Percentiles rank a stretch among this genome's conserved stretches.
These are phyloP conservation scores for Tarsius wallacei DNA, from an alignment of 2,797 vertebrate genomes.

Conservation along the genomic window DNA sequence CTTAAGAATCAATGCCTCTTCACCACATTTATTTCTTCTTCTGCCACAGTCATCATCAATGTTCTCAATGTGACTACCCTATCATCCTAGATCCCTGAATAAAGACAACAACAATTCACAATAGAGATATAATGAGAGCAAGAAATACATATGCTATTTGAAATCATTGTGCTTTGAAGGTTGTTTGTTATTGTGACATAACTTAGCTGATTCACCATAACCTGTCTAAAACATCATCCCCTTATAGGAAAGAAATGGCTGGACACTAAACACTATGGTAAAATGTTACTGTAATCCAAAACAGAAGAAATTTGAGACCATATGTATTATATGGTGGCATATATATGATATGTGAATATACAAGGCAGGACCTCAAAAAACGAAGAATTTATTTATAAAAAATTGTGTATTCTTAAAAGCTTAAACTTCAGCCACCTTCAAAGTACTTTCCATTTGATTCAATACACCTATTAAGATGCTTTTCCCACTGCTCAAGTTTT, in stretches of 20 bases:
- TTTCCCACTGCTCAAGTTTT: too few relatives aligned
- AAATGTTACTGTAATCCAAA: conserved; percentile 22
- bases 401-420: too few relatives aligned
- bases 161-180: background rate
- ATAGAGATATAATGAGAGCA: background rate
- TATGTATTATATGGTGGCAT: background rate
- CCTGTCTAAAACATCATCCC: background rate
- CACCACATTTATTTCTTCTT: background rate
- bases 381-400: too few relatives aligned
- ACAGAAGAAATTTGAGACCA: background rate
- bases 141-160: background rate
- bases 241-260: background rate
- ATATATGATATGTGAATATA: background rate
- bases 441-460: too few relatives aligned
- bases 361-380: too few relatives aligned
- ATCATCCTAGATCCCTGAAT: background rate
- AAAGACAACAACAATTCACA: background rate
- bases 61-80: background rate
- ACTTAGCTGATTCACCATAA: background rate
- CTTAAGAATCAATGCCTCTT: background rate
- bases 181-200: background rate
- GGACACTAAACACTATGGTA: background rate
- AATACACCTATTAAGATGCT: too few relatives aligned
- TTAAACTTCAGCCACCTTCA: too few relatives aligned
- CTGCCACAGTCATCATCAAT: background rate